Base-by-base conservation (phyloP, 2,888 invertebrate genomes). In the Sinotaia quadrata region DNA sequence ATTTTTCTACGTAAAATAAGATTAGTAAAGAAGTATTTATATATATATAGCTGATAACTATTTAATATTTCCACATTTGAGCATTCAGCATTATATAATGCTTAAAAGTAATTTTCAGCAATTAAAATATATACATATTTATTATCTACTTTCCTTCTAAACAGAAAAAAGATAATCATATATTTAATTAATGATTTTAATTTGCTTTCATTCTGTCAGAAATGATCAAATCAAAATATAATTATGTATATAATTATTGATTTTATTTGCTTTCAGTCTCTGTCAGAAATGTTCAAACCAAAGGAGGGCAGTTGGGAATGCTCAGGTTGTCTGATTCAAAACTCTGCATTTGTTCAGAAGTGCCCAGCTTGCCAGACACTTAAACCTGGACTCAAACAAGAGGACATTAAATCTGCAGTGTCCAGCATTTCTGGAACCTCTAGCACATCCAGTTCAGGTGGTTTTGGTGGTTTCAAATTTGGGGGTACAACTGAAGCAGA, bases 231-330 rank as follows among this genome's bases (percentile, higher is more conserved):
- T n/a, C n/a, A n/a, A n/a, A n/a, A n/a, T n/a, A n/a, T n/a, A n/a
- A n/a, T n/a, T n/a, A n/a, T n/a, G n/a, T n/a, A n/a, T 41, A 41
- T 12, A 12, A 18, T 41, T 18, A 15, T 21, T 51, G 21, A 51
- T 51, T 21, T 51, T 21, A 15, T 29, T 54, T 29, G 10, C 1
- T 21, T 47, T n/a, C 56, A 65, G 68, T 60, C 76, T 10, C 76
- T 88, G 58, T 75, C 85, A 21, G 84, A 85, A 15, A 61, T 86
- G 78, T 92, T 91, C 75, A 92, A 91, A 79, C 90, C 90, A 2
- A 84, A 89, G 1, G 81, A 87, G 29, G 91, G 90, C 58, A 90
- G 91, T 27, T 93, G 93, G 93, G 91, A 92, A 77, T 94, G 94
- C 85, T 87, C 89, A 1, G 88, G 88, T 27, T 93, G 93, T 82